Conservation (phyloP, 2,888 invertebrate genomes). For the Merodon equestris region DNA sequence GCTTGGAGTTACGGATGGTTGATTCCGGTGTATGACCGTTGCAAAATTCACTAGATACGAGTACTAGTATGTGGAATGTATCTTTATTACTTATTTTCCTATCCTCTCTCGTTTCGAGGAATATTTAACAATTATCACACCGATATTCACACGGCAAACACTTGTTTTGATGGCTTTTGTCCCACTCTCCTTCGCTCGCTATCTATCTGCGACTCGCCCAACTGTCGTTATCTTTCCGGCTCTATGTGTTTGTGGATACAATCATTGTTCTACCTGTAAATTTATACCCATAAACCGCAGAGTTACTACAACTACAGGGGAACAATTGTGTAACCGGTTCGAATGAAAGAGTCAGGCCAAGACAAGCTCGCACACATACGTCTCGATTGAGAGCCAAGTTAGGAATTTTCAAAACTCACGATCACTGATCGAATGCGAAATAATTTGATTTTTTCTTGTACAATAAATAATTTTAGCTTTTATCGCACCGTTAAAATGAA, state of each 20-base stretch:
- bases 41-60: slow-evolving; percentile 1
- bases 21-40: slow-evolving; percentile 25
- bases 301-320: slow-evolving; percentile 28
- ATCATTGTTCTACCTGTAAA: slow-evolving; percentile 47
- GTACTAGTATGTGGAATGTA: background rate
- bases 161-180: slow-evolving; percentile 59
- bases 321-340: slow-evolving; percentile 64
- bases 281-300: slow-evolving; percentile 45
- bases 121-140: slow-evolving; percentile 50
- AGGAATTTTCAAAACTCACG: slow-evolving; percentile 32
- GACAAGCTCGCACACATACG: slow-evolving; percentile 2
- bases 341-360: slow-evolving; percentile 20
- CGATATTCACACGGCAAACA: slow-evolving; percentile 31
- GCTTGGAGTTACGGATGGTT: slow-evolving; percentile 43
- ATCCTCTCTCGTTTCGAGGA: slow-evolving; percentile 18
- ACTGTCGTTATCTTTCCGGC: slow-evolving; percentile 35
- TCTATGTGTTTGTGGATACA: slow-evolving; percentile 49
- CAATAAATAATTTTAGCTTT: background rate
- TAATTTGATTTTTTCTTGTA: background rate
- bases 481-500: slow-evolving; percentile 19
- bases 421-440: slow-evolving; percentile 34
- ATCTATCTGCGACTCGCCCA: slow-evolving; percentile 1
- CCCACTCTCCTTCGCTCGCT: slow-evolving; percentile 24
- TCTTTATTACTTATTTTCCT: too few relatives aligned
- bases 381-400: slow-evolving; percentile 44